Evolutionary conservation across 2,113 vertebrate species (phyloP), one percentile per base, ranked within the genome.

Genomic region (Chiloscyllium plagiosum): DNA sequence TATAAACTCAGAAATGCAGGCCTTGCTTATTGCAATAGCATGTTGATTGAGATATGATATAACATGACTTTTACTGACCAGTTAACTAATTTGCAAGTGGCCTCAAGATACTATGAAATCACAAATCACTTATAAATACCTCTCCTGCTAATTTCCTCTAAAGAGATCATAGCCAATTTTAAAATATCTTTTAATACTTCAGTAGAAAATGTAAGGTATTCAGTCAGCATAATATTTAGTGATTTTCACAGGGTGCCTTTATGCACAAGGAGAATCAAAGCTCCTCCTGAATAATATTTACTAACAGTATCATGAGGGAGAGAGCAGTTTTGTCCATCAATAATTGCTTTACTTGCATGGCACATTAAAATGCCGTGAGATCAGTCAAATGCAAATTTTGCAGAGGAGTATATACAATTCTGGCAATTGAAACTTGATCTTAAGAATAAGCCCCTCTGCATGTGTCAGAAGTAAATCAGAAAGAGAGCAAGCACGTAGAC

Each of bases 401-500:
- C 56, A 65, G 89, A 20, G 89, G n/a, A n/a, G 33, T 7, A n/a
- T 19, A 93, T 68, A 66, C 61, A 37, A 33, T 19, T 66, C 89
- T n/a, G 37, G 61, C 89, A 65, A 66, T 65, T 6, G 26, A 89
- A 50, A 89, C 61, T 87, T 89, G 61, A 90, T n/a, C 52, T n/a
- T 87, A 50, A 29, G 50, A 52, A 56, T 8, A 56, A 90, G 26
- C 13, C 29, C 29, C 26, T 29, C 26, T 22, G 65, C 61, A 10
- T 68, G 61, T 37, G 7, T 22, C 89, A 93, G 66, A 66, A 93
- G 33, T 33, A 68, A 20, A 65, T 93, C 20, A 42, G 37, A 93
- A 10, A n/a, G 61, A 61, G 29, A 96, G 78, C 52, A 96, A 96
- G 61, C 96, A 96, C 95, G 80, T 96, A 97, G 24, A 78, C 69